Evolutionary conservation across 2,888 invertebrate species (phyloP), one percentile per base, ranked within the genome.

Genomic region (Sesia apiformis): DNA sequence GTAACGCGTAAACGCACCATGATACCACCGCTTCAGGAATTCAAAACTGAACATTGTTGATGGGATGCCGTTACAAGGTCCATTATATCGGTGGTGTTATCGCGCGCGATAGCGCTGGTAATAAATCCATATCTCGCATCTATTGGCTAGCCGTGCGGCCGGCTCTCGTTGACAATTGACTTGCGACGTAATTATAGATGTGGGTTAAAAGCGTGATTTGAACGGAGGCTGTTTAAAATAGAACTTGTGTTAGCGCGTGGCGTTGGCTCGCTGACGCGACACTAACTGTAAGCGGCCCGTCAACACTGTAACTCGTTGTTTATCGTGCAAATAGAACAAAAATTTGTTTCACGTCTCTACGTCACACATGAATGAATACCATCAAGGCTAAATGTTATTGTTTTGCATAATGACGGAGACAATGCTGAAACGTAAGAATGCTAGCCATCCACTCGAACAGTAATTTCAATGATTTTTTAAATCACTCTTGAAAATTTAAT

Each of bases 11-110:
- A 71, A 81, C 85, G 66, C 76, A 89, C 88, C 85, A 67, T 82
- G 78, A 72, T 88, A 86, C 86, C 83, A 87, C 60, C 85, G 84
- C 63, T 85, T 87, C 67, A 87, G 70, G 69, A 88, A 87, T 66
- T 87, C 87, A 73, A 87, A 84, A 79, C 76, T 79, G 69, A 87
- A 88, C 88, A 89, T 89, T 77, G 63, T 86, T 66, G 67, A 64
- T 69, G 64, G 63, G 62, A 60, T 72, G 69, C 63, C 62, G 65
- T 65, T 62, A 71, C 72, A 72, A 72, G 64, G 70, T 70, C 64
- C 78, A 81, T 81, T 73, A 81, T 78, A 80, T 75, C 74, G 65
- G 62, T 57, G 62, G 65, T 62, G 66, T 84, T 84, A 83, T 84
- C 84, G 67, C 65, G 58, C 55, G 63, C 69, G 84, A 84, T 86